Percentiles rank a stretch among this genome's conserved stretches.
These are phyloP conservation scores for Phasia obesa DNA, from an alignment of 2,888 invertebrate genomes.

Conservation along the genomic window DNA sequence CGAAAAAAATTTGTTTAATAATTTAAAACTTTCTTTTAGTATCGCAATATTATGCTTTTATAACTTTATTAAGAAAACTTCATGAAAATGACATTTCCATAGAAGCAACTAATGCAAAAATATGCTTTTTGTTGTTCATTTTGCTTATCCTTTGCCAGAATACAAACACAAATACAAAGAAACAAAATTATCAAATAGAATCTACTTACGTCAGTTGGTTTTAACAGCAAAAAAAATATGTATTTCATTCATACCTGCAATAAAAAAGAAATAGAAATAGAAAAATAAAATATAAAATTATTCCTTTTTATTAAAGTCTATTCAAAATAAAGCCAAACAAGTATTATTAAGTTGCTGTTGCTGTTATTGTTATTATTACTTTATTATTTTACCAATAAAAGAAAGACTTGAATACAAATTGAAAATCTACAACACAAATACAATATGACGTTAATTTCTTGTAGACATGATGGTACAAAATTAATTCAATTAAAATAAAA, in stretches of 20 bases:
- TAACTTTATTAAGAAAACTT: too few species aligned
- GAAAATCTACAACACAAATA: neutral
- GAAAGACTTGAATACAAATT: neutral
- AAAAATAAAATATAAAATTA: neutral
- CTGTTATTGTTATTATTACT: too few species aligned
- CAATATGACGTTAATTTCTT: conserved; percentile 3
- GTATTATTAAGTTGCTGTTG: too few species aligned
- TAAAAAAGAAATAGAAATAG: neutral
- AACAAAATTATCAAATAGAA: neutral
- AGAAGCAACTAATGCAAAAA: too few species aligned
- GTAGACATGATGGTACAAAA: neutral
- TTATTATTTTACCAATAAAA: neutral
- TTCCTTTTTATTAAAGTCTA: neutral
- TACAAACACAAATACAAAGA: neutral
- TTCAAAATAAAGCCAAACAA: conserved; percentile 17
- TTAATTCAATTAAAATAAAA: too few species aligned
- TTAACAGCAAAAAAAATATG: neutral
- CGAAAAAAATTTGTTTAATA: too few species aligned
- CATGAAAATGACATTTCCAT: too few species aligned
- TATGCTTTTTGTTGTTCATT: neutral
- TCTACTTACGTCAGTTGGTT: conserved; percentile 17
- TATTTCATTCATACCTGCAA: conserved; percentile 28
- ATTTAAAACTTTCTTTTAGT: too few species aligned
- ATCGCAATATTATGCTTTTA: too few species aligned
- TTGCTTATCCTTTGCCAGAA: neutral